Evolutionary conservation across 1,140 invertebrate genomes (phyloP), one percentile per base, ranked within the genome.

Genomic region (Lucilia cuprina): DNA sequence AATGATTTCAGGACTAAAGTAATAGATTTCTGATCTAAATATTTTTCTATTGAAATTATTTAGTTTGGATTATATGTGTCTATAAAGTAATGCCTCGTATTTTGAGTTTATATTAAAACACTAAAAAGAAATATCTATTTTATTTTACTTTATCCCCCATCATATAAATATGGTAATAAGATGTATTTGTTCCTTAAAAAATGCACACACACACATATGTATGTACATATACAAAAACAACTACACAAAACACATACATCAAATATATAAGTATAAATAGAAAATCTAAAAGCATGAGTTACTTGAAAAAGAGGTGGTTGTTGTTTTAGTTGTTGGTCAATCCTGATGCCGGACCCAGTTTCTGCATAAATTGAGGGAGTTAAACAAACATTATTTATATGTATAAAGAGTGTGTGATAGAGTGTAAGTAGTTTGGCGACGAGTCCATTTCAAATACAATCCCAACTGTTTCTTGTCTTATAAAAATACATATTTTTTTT

Each of bases 391-490:
- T 70, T 70, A 25, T 70, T 19, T 55, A 12, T 55, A 10, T 65
- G 17, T 65, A n/a, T 19, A 25, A 41, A 41, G 7, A 25, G 65
- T 70, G n/a, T 10, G 65, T 70, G 21, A n/a, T n/a, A 21, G 21
- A n/a, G 3, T 65, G 60, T 70, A 70, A 70, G 65, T 70, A 70
- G 65, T 70, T 70, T 70, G 65, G 65, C 65, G 65, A 70, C 65
- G 41, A 80, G 77, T 80, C 77, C 77, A 80, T 80, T 80, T 80
- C 77, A 49, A 80, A 80, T 49, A 49, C 77, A 41, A 8, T 3
- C 41, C 5, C 41, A 41, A 41, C 34, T 19, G 14, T n/a, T 80
- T 80, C 47, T 80, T 80, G 10, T 49, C 14, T 49, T 80, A 50
- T 80, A 80, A n/a, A 47, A 80, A 41, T 49, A 80, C n/a, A 21